Evolutionary conservation across 2,888 invertebrate genomes (phyloP).

Genomic region (Aquatica leii): DNA sequence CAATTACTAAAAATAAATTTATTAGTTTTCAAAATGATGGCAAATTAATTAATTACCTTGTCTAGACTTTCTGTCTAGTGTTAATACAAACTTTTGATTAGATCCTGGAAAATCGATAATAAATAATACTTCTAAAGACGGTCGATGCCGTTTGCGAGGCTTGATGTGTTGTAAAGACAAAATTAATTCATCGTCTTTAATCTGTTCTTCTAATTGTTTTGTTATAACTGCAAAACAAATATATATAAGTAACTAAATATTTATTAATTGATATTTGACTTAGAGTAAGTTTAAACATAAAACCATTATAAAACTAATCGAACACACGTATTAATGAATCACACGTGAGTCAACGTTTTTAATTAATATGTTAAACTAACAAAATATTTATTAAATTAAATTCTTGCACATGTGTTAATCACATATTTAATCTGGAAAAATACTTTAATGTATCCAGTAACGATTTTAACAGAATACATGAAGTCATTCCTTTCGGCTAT

Average conservation of each 20-base stretch:
- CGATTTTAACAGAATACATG: too few species aligned
- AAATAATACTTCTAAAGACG: slow-evolving; percentile 64
- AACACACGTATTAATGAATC: too few species aligned
- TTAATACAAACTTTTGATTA: slow-evolving; percentile 64
- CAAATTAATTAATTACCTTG: slow-evolving; percentile 59
- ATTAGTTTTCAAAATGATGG: neutral
- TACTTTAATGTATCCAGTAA: too few species aligned
- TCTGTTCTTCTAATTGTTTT: slow-evolving; percentile 62
- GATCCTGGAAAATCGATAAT: slow-evolving; percentile 65
- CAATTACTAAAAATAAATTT: slow-evolving; percentile 63
- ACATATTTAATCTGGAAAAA: too few species aligned
- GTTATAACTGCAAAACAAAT: slow-evolving; percentile 60
- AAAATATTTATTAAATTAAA: too few species aligned
- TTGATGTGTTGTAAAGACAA: slow-evolving; percentile 65
- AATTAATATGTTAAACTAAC: neutral
- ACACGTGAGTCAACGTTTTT: neutral
- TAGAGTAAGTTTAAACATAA: too few species aligned
- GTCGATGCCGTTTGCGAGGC: slow-evolving; percentile 60
- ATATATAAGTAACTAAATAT: slow-evolving; percentile 16
- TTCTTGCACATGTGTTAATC: too few species aligned
- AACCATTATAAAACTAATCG: too few species aligned
- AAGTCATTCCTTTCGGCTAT: too few species aligned
- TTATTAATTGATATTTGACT: too few species aligned
- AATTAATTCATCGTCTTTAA: slow-evolving; percentile 64
- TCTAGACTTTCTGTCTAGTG: slow-evolving; percentile 65